phyloP scores from a whole-genome alignment of 1,140 invertebrate genomes.

The Lepidurus apus region DNA sequence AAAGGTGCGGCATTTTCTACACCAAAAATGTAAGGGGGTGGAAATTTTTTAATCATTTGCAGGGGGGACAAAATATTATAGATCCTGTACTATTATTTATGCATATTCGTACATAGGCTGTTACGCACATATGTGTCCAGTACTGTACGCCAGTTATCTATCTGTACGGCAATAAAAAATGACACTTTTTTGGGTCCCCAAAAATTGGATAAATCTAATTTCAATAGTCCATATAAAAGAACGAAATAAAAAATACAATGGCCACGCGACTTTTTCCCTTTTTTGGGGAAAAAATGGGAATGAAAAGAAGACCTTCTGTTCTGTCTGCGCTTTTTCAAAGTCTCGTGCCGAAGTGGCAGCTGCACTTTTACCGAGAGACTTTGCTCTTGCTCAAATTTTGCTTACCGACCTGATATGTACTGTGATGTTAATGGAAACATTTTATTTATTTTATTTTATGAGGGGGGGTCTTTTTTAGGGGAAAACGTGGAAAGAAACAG shows the following conservation, averaged over 20 bases:
- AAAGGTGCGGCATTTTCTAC: not conserved
- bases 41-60: not conserved
- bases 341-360: slow-evolving; percentile 22
- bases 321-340: not conserved
- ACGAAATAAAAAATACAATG: not conserved
- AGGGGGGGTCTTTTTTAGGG: not conserved
- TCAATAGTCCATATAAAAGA: not conserved
- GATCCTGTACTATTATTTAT: not conserved
- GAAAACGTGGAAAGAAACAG: not conserved
- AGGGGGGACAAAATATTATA: not conserved
- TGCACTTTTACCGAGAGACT: not conserved
- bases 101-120: not conserved
- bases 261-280: slow-evolving; percentile 17
- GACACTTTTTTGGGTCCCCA: not conserved
- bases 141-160: not conserved
- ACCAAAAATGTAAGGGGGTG: not conserved
- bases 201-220: not conserved
- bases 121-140: slow-evolving; percentile 12
- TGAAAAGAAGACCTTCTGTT: not conserved
- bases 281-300: slow-evolving; percentile 18
- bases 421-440: slow-evolving; percentile 18
- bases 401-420: slow-evolving; percentile 8
- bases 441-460: not conserved
- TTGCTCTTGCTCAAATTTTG: not conserved
- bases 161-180: slow-evolving; percentile 6